Percentiles rank a stretch among this genome's conserved stretches.
Evolutionary conservation across 92 coral and sea anemone genomes (phyloP).

Genomic region (Bergia puertoricense): DNA sequence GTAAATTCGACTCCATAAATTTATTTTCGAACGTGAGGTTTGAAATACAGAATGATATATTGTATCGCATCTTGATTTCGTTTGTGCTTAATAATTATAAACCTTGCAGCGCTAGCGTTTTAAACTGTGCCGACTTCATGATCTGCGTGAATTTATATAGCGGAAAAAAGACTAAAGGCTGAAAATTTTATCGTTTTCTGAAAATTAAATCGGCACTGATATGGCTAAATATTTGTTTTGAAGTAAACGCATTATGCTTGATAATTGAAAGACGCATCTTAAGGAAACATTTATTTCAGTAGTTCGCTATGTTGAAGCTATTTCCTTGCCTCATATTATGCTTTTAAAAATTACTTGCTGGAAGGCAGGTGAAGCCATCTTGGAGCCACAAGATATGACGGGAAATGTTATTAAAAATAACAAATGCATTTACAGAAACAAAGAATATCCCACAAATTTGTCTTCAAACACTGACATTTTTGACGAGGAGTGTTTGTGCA

Average conservation of each 20-base stretch:
- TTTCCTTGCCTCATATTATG: background rate
- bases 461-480: background rate
- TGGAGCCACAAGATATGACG: slow-evolving; percentile 12
- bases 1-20: background rate
- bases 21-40: background rate
- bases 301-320: background rate
- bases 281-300: background rate
- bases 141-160: background rate
- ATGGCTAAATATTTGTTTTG: background rate
- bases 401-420: background rate
- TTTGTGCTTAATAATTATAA: background rate
- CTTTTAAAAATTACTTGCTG: background rate
- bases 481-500: background rate
- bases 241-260: background rate
- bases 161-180: slow-evolving; percentile 6
- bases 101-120: background rate
- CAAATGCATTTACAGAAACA: background rate
- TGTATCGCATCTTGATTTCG: background rate
- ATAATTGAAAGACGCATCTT: background rate
- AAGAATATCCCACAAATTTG: background rate
- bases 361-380: slow-evolving; percentile 14
- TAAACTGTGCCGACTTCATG: background rate
- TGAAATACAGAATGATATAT: background rate
- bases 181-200: slow-evolving; percentile 6
- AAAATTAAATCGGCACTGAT: background rate